Conservation (phyloP, 2,113 vertebrate species). For the Sphaerodactylus townsendi region DNA sequence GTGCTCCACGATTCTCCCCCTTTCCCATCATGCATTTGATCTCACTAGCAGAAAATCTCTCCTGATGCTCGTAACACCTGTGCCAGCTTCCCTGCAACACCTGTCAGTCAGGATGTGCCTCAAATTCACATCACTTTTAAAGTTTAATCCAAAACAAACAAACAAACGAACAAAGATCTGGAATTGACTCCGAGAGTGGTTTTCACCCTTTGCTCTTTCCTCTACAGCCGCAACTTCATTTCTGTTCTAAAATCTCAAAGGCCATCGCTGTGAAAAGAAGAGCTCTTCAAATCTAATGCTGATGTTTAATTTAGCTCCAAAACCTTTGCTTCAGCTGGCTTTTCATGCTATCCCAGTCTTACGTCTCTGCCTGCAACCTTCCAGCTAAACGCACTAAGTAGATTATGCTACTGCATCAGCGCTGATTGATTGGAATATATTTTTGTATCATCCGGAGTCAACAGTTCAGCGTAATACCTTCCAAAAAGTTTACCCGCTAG, state of each 20-base stretch:
- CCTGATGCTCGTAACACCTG: too few species aligned
- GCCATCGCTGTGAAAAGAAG: neutral
- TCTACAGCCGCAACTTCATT: neutral
- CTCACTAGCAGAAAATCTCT: too few species aligned
- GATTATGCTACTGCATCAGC: conserved; percentile 47
- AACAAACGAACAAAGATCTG: neutral
- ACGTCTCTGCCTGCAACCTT: conserved; percentile 43
- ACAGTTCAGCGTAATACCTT: conserved; percentile 60
- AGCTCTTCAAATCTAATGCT: conserved; percentile 45
- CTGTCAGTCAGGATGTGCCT: neutral
- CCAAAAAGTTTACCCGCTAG: conserved; percentile 56
- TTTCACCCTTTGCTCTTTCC: neutral
- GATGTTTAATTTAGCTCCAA: conserved; percentile 53
- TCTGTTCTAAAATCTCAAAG: conserved; percentile 45
- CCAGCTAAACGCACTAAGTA: conserved; percentile 58
- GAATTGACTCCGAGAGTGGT: neutral
- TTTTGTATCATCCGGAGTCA: conserved; percentile 59
- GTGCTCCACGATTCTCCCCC: neutral
- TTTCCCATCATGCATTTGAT: neutral
- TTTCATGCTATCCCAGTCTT: conserved; percentile 50
- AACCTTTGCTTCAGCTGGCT: conserved; percentile 49
- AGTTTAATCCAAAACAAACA: neutral
- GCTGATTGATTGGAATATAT: conserved; percentile 63
- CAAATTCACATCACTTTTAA: neutral
- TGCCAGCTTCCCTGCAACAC: neutral